Evolutionary conservation across 2,888 invertebrate species (phyloP).

Genomic region (Argynnis bischoffii): DNA sequence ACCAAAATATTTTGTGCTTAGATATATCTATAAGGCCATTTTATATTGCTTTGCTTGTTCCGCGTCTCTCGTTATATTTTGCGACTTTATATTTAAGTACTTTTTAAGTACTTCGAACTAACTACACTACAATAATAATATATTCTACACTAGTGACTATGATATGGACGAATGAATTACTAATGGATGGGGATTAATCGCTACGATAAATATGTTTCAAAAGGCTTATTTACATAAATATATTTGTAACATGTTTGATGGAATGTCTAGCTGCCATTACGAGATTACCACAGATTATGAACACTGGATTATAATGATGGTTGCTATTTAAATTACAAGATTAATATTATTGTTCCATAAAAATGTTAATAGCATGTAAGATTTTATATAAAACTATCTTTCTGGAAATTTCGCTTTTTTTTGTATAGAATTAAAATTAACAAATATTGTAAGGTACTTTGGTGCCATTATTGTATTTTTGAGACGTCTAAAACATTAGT

Average conservation of each 20-base stretch:
- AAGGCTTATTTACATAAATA: constrained; percentile 35
- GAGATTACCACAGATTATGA: constrained; percentile 62
- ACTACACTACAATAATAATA: constrained; percentile 49
- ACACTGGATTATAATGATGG: constrained; percentile 53
- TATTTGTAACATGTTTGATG: constrained; percentile 41
- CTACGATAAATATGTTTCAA: constrained; percentile 31
- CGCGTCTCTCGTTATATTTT: constrained; percentile 20
- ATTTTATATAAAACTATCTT: constrained; percentile 18
- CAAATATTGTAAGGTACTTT: too few relatives aligned
- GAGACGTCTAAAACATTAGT: too few relatives aligned
- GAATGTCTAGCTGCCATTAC: constrained; percentile 57
- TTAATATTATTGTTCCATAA: constrained; percentile 1
- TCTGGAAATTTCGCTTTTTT: constrained; percentile 29
- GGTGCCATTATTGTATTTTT: too few relatives aligned
- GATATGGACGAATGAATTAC: constrained; percentile 75
- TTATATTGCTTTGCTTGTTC: constrained; percentile 62
- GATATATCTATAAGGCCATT: constrained; percentile 63
- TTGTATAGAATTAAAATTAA: too few relatives aligned
- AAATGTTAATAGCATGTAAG: constrained; percentile 1
- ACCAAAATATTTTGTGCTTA: constrained; percentile 52
- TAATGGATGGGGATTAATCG: constrained; percentile 38
- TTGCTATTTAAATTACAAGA: constrained; percentile 3
- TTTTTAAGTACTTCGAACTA: constrained; percentile 66
- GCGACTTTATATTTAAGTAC: constrained; percentile 57
- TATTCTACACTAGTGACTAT: constrained; percentile 74